Percentiles rank a stretch among this genome's conserved stretches.
Conservation (phyloP, 2,888 invertebrate species). For the Barypeithes pellucidus region DNA sequence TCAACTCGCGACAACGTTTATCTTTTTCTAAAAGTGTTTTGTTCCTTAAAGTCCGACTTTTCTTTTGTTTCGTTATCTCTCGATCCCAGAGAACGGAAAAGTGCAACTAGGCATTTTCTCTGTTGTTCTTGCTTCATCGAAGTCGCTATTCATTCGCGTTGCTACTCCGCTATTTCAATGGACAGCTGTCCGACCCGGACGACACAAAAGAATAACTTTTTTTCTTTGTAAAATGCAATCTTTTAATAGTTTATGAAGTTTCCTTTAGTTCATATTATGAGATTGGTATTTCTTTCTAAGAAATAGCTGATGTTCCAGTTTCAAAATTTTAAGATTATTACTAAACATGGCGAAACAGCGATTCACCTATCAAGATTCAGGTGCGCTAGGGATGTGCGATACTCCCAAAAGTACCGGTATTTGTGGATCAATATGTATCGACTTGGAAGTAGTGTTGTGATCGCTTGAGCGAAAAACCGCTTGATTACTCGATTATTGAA, state of each 20-base stretch:
- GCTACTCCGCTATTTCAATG: constrained; percentile 33
- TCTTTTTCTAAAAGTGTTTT: constrained; percentile 31
- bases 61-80: constrained; percentile 20
- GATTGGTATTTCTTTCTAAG: too few relatives aligned
- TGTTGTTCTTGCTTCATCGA: constrained; percentile 41
- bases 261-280: constrained; percentile 23
- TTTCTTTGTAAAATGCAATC: constrained; percentile 23
- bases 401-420: too few relatives aligned
- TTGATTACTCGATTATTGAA: too few relatives aligned
- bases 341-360: too few relatives aligned
- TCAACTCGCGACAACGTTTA: constrained; percentile 13
- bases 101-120: constrained; percentile 46
- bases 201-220: constrained; percentile 42
- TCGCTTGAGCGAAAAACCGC: too few relatives aligned
- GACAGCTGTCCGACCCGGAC: constrained; percentile 31
- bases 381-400: too few relatives aligned
- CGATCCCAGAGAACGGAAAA: constrained; percentile 41
- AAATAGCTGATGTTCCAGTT: too few relatives aligned
- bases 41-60: constrained; percentile 35
- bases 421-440: too few relatives aligned
- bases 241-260: constrained; percentile 42
- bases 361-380: too few relatives aligned
- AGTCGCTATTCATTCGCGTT: constrained; percentile 28
- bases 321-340: too few relatives aligned
- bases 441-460: too few relatives aligned